Evolutionary conservation across 2,888 invertebrate species (phyloP), one percentile per base, ranked within the genome.

Genomic region (Sarcophaga subvicina): DNA sequence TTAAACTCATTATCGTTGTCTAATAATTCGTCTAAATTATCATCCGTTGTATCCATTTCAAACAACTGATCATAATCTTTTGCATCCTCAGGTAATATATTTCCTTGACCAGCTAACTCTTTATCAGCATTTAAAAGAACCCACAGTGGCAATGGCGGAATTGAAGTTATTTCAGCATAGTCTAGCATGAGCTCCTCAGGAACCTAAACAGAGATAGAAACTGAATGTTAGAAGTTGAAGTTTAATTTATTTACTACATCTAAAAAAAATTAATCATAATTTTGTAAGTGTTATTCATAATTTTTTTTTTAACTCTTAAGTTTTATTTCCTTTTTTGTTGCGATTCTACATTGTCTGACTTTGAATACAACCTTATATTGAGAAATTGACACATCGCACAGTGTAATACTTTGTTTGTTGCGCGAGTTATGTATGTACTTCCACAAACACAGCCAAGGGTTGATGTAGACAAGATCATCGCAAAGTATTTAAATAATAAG

Each of bases 61-160:
- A 99, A 99, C 76, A 99, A 94, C 90, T 98, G 97, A 91, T 98
- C 97, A 92, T 99, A 99, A 93, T 98, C 98, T 94, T 93, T 91
- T 37, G 90, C 90, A 14, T 89, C 90, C 17, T 93, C 92, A 2
- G 89, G 89, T 0, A 88, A 60, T 25, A 88, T 82, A 14, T 86
- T 89, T 4, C 89, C 88, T 83, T 90, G 90, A 0, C 91, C 91
- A 4, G 95, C 94, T n/a, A 95, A 95, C 93, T 98, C 98, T 90
- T 97, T 97, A 92, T 99, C 99, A 0, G 99, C 99, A 49, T 98
- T 97, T 10, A 99, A 94, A 2, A 99, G 94, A 3, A 98, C 98
- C 97, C 99, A 99, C 25, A 99, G 94, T 0, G 99, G 99, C 76
- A 99, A 94, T 0, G 99, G 99, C 1, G 99, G 98, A 89, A 99